phyloP scores from a whole-genome alignment of 2,797 vertebrate species.

The Percopsis omiscomaycus region DNA sequence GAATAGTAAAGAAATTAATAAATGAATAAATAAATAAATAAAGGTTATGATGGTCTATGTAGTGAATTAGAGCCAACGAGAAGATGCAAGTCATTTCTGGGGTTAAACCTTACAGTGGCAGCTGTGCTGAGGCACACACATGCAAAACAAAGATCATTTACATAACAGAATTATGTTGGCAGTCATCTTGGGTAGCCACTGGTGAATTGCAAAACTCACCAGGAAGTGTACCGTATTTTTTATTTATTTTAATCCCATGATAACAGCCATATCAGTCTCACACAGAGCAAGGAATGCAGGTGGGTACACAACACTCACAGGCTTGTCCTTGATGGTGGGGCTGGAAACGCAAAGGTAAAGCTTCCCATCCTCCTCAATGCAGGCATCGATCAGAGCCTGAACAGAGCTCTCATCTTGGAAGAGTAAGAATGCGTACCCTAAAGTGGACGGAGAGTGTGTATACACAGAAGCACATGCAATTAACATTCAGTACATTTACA shows the following conservation, averaged over 20 bases:
- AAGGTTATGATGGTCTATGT: no score
- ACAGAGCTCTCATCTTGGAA: constrained; percentile 99
- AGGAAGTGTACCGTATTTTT: no score
- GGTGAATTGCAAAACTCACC: neutral
- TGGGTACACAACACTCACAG: constrained; percentile 78
- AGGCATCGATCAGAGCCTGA: constrained; percentile 97
- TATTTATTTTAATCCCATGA: no score
- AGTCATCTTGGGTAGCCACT: constrained; percentile 2
- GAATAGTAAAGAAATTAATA: no score
- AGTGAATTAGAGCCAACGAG: neutral
- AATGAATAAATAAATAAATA: no score
- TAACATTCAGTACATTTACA: neutral
- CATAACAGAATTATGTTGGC: constrained; percentile 7
- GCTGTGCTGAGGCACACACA: neutral
- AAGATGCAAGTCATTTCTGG: neutral
- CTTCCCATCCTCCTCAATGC: constrained; percentile 98
- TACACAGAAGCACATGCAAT: neutral
- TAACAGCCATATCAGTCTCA: neutral
- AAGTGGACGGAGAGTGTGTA: neutral
- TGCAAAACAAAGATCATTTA: neutral
- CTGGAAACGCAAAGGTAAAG: constrained; percentile 98
- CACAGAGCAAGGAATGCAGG: neutral
- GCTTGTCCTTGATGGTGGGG: constrained; percentile 99
- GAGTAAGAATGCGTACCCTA: constrained; percentile 97
- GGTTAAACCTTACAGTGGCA: neutral